Percentiles rank a stretch among this genome's conserved stretches.
Conservation (phyloP, 2,113 vertebrate species). For the Pantherophis guttatus region DNA sequence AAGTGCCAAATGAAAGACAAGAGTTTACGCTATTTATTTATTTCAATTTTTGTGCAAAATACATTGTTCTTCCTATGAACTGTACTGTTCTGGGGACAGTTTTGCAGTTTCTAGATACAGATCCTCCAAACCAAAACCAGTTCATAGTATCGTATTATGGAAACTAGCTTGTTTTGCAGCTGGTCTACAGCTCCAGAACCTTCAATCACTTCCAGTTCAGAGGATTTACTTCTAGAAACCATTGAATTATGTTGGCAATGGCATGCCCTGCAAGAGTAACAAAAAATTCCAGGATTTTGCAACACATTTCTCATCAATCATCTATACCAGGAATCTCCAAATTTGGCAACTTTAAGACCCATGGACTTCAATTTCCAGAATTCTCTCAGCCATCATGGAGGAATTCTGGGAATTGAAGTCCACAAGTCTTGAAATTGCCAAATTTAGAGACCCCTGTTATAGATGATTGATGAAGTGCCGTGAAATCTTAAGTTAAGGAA, state of each 20-base stretch:
- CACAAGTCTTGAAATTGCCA: too few species aligned
- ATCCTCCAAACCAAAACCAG: not conserved
- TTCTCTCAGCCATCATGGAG: not conserved
- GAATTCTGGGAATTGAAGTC: too few species aligned
- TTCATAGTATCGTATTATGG: not conserved
- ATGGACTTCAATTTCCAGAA: not conserved
- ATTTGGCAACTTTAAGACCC: not conserved
- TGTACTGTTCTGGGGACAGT: not conserved
- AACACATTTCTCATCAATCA: not conserved
- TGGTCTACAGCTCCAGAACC: not conserved
- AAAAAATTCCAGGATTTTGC: not conserved
- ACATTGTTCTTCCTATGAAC: not conserved
- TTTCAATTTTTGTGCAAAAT: not conserved
- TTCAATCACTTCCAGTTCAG: not conserved
- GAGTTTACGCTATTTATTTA: not conserved
- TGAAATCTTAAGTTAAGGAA: slow-evolving; percentile 43
- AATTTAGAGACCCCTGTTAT: not conserved
- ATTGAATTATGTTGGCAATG: not conserved
- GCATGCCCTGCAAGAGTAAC: not conserved
- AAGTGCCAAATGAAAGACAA: not conserved
- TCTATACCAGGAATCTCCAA: not conserved
- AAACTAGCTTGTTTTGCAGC: not conserved
- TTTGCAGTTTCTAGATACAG: not conserved
- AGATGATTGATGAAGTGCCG: slow-evolving; percentile 41
- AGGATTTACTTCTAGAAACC: not conserved